These are phyloP conservation scores for Alfaro cultratus DNA, from an alignment of 2,797 vertebrate species.

Conservation along the genomic window DNA sequence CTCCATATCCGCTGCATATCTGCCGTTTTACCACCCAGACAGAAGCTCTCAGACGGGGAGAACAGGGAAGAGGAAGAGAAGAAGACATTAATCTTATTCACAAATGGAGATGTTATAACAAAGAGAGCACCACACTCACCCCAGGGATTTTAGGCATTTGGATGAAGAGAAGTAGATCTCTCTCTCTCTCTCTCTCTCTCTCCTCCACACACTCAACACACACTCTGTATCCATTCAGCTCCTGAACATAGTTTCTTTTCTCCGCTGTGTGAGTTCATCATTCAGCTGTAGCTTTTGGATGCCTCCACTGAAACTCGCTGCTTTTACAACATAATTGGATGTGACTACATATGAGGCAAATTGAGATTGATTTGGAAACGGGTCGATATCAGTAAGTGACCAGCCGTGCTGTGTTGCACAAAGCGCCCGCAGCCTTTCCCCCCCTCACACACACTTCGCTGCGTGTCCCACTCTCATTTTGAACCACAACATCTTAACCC, in stretches of 20 bases:
- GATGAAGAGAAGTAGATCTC: conserved; percentile 43
- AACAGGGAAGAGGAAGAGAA: conserved; percentile 26
- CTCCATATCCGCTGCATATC: conserved; percentile 32
- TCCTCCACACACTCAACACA: neutral
- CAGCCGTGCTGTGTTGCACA: conserved; percentile 47
- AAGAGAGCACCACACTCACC: conserved; percentile 40
- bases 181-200: neutral
- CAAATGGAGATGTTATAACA: conserved; percentile 67
- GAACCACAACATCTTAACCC: conserved; percentile 61
- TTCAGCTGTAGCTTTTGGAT: conserved; percentile 15
- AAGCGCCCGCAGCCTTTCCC: conserved; percentile 33
- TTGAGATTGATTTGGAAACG: conserved; percentile 68
- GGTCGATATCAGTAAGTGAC: conserved; percentile 77
- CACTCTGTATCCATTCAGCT: neutral
- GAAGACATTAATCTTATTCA: conserved; percentile 61
- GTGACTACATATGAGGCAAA: conserved; percentile 62
- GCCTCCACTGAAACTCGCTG: conserved; percentile 31
- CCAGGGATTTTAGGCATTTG: conserved; percentile 46
- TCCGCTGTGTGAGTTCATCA: conserved; percentile 10
- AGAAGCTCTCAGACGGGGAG: conserved; percentile 34
- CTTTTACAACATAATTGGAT: conserved; percentile 60
- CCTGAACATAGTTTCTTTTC: neutral
- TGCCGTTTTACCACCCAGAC: conserved; percentile 54
- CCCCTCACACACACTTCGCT: conserved; percentile 14
- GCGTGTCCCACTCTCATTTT: conserved; percentile 53